phyloP scores from a whole-genome alignment of 2,888 invertebrate genomes.

The Stictocephala bisonia region DNA sequence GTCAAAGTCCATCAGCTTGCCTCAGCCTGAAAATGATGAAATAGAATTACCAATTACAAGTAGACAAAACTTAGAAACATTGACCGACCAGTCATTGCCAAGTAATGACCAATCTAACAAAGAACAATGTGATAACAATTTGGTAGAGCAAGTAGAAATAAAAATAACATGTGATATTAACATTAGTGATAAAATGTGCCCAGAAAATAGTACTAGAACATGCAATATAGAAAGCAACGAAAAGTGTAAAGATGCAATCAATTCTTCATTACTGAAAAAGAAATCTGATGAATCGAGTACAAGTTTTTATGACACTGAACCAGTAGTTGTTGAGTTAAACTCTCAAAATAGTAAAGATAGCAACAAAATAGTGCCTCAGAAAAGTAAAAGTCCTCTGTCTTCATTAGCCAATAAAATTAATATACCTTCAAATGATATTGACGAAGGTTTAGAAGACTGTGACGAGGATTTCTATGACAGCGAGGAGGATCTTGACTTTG shows the following conservation, averaged over 20 bases:
- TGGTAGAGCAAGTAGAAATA: neutral
- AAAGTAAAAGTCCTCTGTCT: too few species aligned
- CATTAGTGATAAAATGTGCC: neutral
- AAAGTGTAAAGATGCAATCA: neutral
- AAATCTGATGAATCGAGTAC: neutral
- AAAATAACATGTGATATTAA: neutral
- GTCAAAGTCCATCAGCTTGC: slow-evolving; percentile 40
- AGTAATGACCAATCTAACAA: too few species aligned
- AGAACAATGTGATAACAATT: neutral
- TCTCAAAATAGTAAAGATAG: neutral
- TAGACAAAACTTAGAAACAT: too few species aligned
- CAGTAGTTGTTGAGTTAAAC: neutral
- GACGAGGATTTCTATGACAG: neutral
- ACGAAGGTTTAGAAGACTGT: slow-evolving; percentile 12
- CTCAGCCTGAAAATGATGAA: neutral
- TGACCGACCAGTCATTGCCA: neutral
- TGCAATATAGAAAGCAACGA: neutral
- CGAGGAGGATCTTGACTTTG: slow-evolving; percentile 2
- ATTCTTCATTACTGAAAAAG: too few species aligned
- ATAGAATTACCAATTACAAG: neutral
- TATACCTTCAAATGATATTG: neutral
- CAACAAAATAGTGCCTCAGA: neutral
- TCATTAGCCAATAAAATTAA: neutral
- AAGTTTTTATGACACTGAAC: neutral
- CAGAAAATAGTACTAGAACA: neutral